These are phyloP conservation scores for Clanis bilineata DNA, from an alignment of 2,888 invertebrate species.

Conservation along the genomic window DNA sequence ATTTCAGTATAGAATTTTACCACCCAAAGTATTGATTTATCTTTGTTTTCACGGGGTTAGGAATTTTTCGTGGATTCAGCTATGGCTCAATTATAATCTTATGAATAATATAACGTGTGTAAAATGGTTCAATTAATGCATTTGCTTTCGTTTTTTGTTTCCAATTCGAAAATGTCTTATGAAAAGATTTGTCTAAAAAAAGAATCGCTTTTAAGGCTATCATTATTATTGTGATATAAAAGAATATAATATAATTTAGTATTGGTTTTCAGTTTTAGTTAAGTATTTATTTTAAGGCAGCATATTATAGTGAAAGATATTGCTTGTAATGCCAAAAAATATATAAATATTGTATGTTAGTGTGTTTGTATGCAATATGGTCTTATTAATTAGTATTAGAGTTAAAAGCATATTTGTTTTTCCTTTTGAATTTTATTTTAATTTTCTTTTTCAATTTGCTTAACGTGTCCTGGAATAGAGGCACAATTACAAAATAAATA, in stretches of 20 bases:
- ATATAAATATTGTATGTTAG: too few species aligned
- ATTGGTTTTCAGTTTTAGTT: background rate
- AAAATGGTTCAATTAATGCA: background rate
- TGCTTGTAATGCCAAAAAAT: background rate
- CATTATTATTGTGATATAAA: background rate
- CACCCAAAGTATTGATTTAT: too few species aligned
- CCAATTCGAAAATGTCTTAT: background rate
- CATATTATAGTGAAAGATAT: background rate
- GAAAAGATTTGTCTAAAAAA: background rate
- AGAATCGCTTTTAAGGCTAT: background rate
- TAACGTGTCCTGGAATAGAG: background rate
- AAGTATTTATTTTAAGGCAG: background rate
- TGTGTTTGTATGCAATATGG: too few species aligned
- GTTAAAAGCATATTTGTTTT: too few species aligned
- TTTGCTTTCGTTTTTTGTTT: background rate
- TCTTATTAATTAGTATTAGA: too few species aligned
- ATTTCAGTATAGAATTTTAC: too few species aligned
- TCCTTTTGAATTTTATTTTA: background rate
- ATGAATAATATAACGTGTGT: slow-evolving; percentile 3
- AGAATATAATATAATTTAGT: too few species aligned
- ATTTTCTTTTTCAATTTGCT: background rate
- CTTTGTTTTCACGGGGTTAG: background rate
- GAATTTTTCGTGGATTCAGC: background rate
- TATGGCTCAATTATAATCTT: slow-evolving; percentile 14
- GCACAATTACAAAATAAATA: background rate